A percentile compares a stretch with the other conserved stretches of the same genome.
Evolutionary conservation across 2,113 vertebrate genomes (phyloP).

Genomic region (Ciconia stormi): DNA sequence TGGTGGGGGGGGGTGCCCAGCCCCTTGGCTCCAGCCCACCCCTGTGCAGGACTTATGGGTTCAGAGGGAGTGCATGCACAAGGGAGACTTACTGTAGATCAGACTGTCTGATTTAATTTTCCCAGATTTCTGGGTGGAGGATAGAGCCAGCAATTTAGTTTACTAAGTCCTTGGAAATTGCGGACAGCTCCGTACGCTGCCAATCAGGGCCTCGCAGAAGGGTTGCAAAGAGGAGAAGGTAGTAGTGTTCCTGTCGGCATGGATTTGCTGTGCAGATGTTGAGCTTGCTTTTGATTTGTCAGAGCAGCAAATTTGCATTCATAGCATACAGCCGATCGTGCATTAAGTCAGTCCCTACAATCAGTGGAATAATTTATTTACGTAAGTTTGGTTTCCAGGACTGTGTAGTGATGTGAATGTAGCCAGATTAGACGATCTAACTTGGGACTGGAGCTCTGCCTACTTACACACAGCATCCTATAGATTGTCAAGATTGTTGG

Average conservation of each 20-base stretch:
- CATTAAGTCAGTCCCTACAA: background rate
- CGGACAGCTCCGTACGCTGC: background rate
- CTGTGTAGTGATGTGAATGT: background rate
- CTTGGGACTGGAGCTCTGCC: background rate
- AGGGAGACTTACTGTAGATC: background rate
- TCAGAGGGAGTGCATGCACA: background rate
- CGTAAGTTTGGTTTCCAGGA: background rate
- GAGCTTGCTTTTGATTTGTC: background rate
- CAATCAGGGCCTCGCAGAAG: background rate
- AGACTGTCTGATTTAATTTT: background rate
- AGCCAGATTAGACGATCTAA: background rate
- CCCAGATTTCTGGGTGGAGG: background rate
- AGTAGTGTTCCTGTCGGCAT: rapidly evolving
- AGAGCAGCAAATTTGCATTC: background rate
- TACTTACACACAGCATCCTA: background rate
- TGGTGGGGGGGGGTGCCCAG: background rate
- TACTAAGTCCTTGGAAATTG: background rate
- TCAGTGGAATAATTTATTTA: background rate
- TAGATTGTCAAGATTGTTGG: background rate
- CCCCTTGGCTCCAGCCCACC: background rate
- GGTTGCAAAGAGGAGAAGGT: background rate
- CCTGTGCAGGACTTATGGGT: background rate
- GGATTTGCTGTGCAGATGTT: background rate
- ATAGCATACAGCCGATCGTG: background rate
- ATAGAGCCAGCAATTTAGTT: background rate